Base-by-base conservation (phyloP, 1,140 invertebrate species). In the Helicorthomorpha holstii region DNA sequence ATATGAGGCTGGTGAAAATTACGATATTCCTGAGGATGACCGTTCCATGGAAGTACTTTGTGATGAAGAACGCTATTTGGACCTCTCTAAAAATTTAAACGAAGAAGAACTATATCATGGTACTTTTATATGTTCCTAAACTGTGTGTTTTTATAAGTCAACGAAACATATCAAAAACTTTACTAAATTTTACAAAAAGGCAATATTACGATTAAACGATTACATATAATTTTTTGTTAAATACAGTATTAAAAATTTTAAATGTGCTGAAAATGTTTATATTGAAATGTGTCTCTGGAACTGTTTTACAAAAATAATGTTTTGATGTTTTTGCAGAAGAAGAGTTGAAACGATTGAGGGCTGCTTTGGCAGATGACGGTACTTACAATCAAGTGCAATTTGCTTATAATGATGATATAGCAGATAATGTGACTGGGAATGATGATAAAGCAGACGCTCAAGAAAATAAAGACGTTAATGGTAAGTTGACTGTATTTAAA, bases 51-150 rank as follows among this genome's bases (percentile, higher is more conserved):
- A 94, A 66, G 80, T 82, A 59, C 66, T 89, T 19, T 90, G 85
- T 65, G 90, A 94, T 65, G 82, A 88, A 62, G 90, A 95, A 72
- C 70, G 90, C 26, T 95, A 91, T 70, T 68, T 82, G 44, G 87
- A 87, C 24, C 72, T 95, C 1, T 79, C 83, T 60, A 83, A 82
- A 54, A 86, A 91, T 70, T 83, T 88, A 63, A 80, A 81, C 58
- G 85, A 90, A 63, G 82, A 87, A 61, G 76, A 80, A 51, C 73
- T 85, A 67, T 85, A 85, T 62, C 83, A 86, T 77, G 84, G 60
- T 60, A 53, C 54, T 49, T 42, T 23, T 50, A n/a, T n/a, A n/a
- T n/a, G n/a, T n/a, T n/a, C n/a, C n/a, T n/a, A n/a, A n/a, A n/a
- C n/a, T n/a, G n/a, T n/a, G n/a, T n/a, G n/a, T n/a, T n/a, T n/a